A percentile compares a stretch with the other conserved stretches of the same genome.
These are phyloP conservation scores for Graphium colonna DNA, from an alignment of 2,888 invertebrate genomes.

Conservation along the genomic window DNA sequence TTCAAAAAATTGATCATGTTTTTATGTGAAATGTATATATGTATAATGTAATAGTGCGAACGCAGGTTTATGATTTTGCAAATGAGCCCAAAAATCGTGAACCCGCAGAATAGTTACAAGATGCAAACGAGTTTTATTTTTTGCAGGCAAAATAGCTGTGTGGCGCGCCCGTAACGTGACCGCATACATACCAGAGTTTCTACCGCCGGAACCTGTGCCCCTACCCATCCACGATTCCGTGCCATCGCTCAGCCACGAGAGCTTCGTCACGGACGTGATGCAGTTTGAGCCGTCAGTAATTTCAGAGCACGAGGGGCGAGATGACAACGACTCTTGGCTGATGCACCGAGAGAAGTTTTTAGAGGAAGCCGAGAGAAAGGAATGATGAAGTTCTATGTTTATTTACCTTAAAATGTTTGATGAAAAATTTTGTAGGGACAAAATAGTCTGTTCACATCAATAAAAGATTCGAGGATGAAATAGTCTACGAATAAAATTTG, in stretches of 20 bases:
- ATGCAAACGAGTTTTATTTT: too few species aligned
- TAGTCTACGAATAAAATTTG: too few species aligned
- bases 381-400: constrained; percentile 21
- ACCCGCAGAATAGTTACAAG: too few species aligned
- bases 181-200: constrained; percentile 82
- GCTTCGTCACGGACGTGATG: constrained; percentile 57
- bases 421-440: too few species aligned
- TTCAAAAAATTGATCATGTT: too few species aligned
- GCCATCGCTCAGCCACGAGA: constrained; percentile 70
- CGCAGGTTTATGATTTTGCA: too few species aligned
- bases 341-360: constrained; percentile 65
- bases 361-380: constrained; percentile 55
- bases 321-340: constrained; percentile 67
- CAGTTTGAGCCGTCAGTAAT: constrained; percentile 58
- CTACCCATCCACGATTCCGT: constrained; percentile 83
- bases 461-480: too few species aligned
- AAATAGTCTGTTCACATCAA: too few species aligned
- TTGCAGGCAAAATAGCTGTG: constrained; percentile 71
- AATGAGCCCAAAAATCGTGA: too few species aligned
- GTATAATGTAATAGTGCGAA: too few species aligned
- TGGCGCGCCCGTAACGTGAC: constrained; percentile 87
- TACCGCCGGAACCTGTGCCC: constrained; percentile 85
- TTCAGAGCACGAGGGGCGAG: constrained; percentile 61
- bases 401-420: too few species aligned
- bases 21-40: too few species aligned